Evolutionary conservation across 2,113 vertebrate genomes (phyloP).

Genomic region (Chiloscyllium plagiosum): DNA sequence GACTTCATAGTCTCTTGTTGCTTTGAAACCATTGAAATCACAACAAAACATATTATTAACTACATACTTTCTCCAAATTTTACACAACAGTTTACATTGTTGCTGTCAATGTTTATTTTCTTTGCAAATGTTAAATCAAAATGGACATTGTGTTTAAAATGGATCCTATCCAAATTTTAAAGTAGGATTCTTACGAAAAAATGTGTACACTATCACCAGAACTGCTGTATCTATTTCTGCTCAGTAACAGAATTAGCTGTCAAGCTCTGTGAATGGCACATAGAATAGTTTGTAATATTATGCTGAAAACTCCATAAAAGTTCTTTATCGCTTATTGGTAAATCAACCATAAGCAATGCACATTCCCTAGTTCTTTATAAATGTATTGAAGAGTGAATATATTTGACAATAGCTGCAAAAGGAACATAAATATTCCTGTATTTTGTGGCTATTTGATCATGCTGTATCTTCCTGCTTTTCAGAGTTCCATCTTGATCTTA

Average conservation of each 20-base stretch:
- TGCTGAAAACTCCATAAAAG: neutral
- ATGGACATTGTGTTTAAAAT: neutral
- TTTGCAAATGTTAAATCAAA: neutral
- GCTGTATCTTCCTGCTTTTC: neutral
- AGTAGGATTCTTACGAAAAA: neutral
- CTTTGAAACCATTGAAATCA: slow-evolving; percentile 22
- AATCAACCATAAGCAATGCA: neutral
- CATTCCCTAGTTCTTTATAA: neutral
- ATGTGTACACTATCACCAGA: neutral
- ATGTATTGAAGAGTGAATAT: neutral
- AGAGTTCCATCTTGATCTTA: neutral
- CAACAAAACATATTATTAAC: neutral
- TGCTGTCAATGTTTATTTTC: neutral
- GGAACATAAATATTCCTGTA: neutral
- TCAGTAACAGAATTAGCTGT: neutral
- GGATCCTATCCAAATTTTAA: neutral
- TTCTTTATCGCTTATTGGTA: neutral
- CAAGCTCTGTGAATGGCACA: neutral
- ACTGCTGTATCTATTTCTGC: neutral
- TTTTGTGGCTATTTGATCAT: neutral
- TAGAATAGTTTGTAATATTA: neutral
- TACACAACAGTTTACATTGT: neutral
- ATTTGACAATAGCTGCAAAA: neutral
- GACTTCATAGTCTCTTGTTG: slow-evolving; percentile 43
- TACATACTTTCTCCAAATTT: neutral